Evolutionary conservation across 2,113 vertebrate species (phyloP).

Genomic region (Lucifuga dentata): DNA sequence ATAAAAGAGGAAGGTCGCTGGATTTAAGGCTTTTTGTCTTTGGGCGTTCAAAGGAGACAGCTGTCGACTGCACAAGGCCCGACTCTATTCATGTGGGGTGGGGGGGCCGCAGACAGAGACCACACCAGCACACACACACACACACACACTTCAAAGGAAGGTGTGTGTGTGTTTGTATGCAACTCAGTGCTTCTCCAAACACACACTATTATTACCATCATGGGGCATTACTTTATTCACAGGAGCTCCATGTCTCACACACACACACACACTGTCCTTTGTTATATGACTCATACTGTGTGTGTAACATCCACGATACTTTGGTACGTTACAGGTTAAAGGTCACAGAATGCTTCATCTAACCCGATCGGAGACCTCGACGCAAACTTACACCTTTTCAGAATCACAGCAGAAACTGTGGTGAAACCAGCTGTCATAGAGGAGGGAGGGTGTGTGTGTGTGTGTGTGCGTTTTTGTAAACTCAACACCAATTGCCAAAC

Average conservation of each 20-base stretch:
- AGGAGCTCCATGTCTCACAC: neutral
- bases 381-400: too few species aligned
- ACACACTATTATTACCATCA: constrained; percentile 21
- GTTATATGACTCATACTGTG: neutral
- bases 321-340: too few species aligned
- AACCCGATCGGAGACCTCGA: too few species aligned
- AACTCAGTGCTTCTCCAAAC: constrained; percentile 8
- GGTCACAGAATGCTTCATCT: too few species aligned
- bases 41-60: constrained; percentile 83
- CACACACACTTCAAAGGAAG: constrained; percentile 73
- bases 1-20: constrained; percentile 80
- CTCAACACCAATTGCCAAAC: too few species aligned
- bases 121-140: constrained; percentile 64
- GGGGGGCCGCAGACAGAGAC: constrained; percentile 68
- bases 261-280: neutral
- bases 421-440: too few species aligned
- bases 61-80: constrained; percentile 80
- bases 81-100: constrained; percentile 76
- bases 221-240: neutral
- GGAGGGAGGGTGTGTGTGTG: too few species aligned
- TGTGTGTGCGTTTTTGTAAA: too few species aligned
- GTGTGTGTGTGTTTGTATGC: constrained; percentile 32
- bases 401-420: too few species aligned
- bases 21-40: constrained; percentile 84
- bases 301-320: neutral